Percentiles rank a stretch among this genome's conserved stretches.
phyloP scores from a whole-genome alignment of 2,888 invertebrate species.

The Orthosia gracilis region DNA sequence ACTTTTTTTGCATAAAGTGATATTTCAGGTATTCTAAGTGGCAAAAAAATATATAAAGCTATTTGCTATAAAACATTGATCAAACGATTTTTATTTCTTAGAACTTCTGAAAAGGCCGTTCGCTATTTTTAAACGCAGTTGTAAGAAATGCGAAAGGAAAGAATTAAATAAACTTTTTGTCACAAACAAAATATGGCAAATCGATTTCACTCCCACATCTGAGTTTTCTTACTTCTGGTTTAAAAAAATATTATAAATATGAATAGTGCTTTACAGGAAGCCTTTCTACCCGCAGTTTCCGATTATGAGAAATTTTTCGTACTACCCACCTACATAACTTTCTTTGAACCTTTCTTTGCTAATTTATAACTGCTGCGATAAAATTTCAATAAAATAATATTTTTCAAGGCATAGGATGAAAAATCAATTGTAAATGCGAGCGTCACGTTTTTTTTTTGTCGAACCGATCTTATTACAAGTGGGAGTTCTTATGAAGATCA shows the following conservation, averaged over 20 bases:
- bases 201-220: background rate
- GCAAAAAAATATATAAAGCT: background rate
- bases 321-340: background rate
- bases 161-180: background rate
- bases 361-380: background rate
- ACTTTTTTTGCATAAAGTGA: background rate
- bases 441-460: background rate
- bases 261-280: background rate
- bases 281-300: background rate
- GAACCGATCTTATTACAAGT: background rate
- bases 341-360: background rate
- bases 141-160: background rate
- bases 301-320: conserved; percentile 4
- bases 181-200: background rate
- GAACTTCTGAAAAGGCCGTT: background rate
- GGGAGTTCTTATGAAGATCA: background rate
- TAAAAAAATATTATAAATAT: too few species aligned
- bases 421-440: background rate
- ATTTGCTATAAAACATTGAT: background rate
- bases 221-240: background rate
- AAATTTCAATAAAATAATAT: background rate
- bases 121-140: background rate
- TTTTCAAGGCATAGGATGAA: background rate
- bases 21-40: background rate
- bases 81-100: background rate